Base-by-base conservation (phyloP, 2,888 invertebrate genomes). In the Apotomis capreana region DNA sequence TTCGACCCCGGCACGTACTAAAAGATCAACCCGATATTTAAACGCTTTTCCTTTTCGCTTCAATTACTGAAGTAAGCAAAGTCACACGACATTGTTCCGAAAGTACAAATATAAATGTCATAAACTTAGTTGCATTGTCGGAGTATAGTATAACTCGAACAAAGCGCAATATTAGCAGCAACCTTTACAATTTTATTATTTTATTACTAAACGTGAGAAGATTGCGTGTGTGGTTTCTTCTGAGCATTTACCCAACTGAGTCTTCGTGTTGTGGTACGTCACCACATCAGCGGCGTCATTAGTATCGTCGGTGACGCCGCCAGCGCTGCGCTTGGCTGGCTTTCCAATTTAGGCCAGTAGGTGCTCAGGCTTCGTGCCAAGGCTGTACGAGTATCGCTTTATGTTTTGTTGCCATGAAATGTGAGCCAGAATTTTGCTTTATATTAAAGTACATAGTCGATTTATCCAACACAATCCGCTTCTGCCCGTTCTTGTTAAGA, bases 321-420 rank as follows among this genome's bases (percentile, higher is more conserved):
- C 65, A 57, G 49, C 44, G 65, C 26, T 58, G 37, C 65, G 62
- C 61, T 40, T 37, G 55, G 63, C 46, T 64, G 55, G 40, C 74
- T 72, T 69, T 58, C 74, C 49, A 68, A 74, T 74, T 68, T 61
- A 67, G 74, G 74, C 67, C 74, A 74, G 70, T 74, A 58, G 74
- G 70, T 67, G 73, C 40, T 44, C 52, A 67, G 63, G 57, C 70
- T 70, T 57, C 61, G 74, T 74, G 74, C 70, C 70, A 74, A 74
- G 74, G 74, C 52, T 74, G 55, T 62, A 70, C 54, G 54, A 65
- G 67, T 36, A 55, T 40, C 69, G 65, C 73, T 65, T 59, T 49
- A 44, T 62, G 62, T 58, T 57, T 57, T 62, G 61, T 12, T 61
- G 60, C 54, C n/a, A 46, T 26, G 46, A 60, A 55, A 64, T 67